Evolutionary conservation across 2,797 vertebrate genomes (phyloP).

Genomic region (Lepilemur ruficaudatus): DNA sequence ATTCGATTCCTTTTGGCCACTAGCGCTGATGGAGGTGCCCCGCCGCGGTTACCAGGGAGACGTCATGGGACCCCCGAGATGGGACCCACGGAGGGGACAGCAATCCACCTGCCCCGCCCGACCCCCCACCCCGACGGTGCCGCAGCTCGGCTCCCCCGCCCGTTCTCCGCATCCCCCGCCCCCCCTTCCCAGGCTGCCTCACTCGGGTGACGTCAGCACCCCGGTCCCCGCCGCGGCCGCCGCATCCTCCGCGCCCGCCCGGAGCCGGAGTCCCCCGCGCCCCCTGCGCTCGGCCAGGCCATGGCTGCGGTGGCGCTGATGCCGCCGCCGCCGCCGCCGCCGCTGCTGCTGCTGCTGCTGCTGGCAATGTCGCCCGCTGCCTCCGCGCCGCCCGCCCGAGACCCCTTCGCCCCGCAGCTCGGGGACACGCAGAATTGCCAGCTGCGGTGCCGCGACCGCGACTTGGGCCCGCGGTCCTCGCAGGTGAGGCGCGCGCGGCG

Average conservation of each 20-base stretch:
- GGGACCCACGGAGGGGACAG: background rate
- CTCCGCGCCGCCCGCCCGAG: constrained; percentile 69
- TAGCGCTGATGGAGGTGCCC: background rate
- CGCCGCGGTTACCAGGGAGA: background rate
- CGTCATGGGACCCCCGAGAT: background rate
- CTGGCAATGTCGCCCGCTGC: background rate
- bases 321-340: background rate
- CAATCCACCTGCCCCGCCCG: constrained; percentile 39
- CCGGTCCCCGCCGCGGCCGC: constrained; percentile 45
- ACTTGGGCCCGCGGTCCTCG: constrained; percentile 82
- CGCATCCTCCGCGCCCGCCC: constrained; percentile 46
- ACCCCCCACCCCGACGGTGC: background rate
- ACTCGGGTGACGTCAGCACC: constrained; percentile 81
- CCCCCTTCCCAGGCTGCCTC: constrained; percentile 81
- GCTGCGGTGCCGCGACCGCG: constrained; percentile 87
- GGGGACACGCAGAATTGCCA: constrained; percentile 95
- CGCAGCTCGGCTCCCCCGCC: constrained; percentile 30
- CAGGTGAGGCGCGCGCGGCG: constrained; percentile 85
- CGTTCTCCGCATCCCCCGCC: constrained; percentile 38
- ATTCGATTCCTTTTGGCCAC: background rate
- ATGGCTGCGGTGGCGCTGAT: constrained; percentile 55
- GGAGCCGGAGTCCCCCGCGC: constrained; percentile 51
- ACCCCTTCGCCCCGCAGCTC: constrained; percentile 92
- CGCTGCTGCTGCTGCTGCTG: constrained; percentile 51
- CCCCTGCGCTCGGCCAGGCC: constrained; percentile 31